A percentile compares a stretch with the other conserved stretches of the same genome.
phyloP scores from a whole-genome alignment of 2,113 vertebrate genomes.

The Nymphicus hollandicus region DNA sequence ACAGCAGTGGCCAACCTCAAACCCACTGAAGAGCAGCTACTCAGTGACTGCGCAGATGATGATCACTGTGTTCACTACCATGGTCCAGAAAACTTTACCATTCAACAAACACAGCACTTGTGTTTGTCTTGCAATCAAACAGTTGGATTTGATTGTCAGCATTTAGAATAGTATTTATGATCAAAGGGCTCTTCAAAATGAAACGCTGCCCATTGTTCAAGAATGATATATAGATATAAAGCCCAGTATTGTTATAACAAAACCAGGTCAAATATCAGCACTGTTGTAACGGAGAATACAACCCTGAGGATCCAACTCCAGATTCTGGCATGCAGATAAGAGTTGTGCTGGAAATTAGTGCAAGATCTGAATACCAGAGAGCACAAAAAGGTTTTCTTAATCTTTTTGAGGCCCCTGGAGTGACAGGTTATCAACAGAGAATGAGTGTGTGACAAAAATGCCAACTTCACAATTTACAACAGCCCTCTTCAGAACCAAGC shows the following conservation, averaged over 20 bases:
- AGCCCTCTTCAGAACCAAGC: not conserved
- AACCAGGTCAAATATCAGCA: not conserved
- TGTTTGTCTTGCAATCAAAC: not conserved
- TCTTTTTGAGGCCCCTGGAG: not conserved
- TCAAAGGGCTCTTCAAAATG: not conserved
- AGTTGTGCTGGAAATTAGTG: not conserved
- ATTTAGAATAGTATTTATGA: not conserved
- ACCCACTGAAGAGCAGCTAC: not conserved
- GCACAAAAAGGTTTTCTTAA: not conserved
- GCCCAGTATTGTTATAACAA: not conserved
- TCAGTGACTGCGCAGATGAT: not conserved
- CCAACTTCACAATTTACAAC: not conserved
- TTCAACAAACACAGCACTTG: rapidly evolving
- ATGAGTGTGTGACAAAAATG: not conserved
- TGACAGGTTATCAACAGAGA: not conserved
- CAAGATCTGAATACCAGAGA: not conserved
- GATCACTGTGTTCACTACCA: not conserved
- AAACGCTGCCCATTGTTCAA: not conserved
- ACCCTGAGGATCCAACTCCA: not conserved
- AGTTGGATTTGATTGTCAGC: not conserved
- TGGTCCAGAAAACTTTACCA: not conserved
- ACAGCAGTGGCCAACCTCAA: not conserved
- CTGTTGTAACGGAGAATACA: not conserved
- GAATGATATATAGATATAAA: not conserved
- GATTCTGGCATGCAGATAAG: not conserved